A percentile compares a stretch with the other conserved stretches of the same genome.
These are phyloP conservation scores for Macroteleia sp. DNA, from an alignment of 2,888 invertebrate species.

Conservation along the genomic window DNA sequence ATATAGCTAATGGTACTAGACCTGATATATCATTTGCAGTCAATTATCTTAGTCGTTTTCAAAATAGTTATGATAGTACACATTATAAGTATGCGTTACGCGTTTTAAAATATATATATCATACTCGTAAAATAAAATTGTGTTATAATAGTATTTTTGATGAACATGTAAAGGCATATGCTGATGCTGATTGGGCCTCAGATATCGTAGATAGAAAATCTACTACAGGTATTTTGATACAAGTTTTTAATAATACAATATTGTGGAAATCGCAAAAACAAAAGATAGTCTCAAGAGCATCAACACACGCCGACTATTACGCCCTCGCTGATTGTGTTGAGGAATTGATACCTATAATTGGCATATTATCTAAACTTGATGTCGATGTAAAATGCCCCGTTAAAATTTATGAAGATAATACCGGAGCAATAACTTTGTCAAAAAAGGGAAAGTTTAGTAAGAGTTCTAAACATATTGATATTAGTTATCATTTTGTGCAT, in stretches of 20 bases:
- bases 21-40: conserved; percentile 8
- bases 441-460: conserved; percentile 75
- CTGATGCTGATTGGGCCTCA: conserved; percentile 2
- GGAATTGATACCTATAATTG: conserved; percentile 5
- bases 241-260: neutral
- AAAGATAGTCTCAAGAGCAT: conserved; percentile 5
- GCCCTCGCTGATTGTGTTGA: conserved; percentile 13
- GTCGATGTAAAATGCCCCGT: conserved; percentile 3
- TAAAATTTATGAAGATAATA: conserved; percentile 22
- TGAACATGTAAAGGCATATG: neutral
- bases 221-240: neutral
- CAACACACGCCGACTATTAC: conserved; percentile 11
- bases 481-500: conserved; percentile 21
- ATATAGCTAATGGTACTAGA: conserved; percentile 25
- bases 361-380: conserved; percentile 18
- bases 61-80: conserved; percentile 22
- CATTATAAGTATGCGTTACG: conserved; percentile 24
- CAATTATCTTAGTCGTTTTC: conserved; percentile 31
- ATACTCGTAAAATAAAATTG: conserved; percentile 2
- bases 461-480: conserved; percentile 19
- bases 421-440: conserved; percentile 37
- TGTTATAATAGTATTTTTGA: neutral
- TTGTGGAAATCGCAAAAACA: conserved; percentile 12
- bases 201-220: conserved; percentile 2
- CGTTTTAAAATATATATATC: conserved; percentile 23